phyloP scores from a whole-genome alignment of 2,888 invertebrate species.

The Gastracanthus pulcherrimus region DNA sequence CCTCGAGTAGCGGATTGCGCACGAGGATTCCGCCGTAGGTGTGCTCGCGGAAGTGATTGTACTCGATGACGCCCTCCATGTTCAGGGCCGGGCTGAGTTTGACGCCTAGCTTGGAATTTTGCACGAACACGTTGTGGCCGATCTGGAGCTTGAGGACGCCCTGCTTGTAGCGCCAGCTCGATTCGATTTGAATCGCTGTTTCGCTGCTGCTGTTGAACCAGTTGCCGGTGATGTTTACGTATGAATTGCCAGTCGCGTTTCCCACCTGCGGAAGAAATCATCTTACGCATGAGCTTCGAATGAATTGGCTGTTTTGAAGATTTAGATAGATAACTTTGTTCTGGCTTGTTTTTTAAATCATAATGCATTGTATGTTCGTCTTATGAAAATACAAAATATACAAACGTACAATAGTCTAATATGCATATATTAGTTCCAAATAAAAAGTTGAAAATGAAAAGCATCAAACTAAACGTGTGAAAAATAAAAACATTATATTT shows the following conservation, averaged over 20 bases:
- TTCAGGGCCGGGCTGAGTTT: conserved; percentile 91
- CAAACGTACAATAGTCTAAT: no score
- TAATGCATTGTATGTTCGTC: not conserved
- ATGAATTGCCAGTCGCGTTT: conserved; percentile 92
- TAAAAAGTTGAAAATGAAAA: no score
- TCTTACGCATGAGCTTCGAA: no score
- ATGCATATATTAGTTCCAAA: no score
- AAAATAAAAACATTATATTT: no score
- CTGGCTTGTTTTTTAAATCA: no score
- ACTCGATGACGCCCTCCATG: conserved; percentile 87
- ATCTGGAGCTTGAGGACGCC: conserved; percentile 84
- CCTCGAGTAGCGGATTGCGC: conserved; percentile 88
- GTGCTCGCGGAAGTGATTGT: conserved; percentile 92
- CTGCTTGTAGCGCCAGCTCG: conserved; percentile 86
- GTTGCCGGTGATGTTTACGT: conserved; percentile 96
- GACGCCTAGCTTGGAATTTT: conserved; percentile 86
- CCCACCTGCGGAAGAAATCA: conserved; percentile 81
- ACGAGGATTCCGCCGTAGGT: conserved; percentile 90
- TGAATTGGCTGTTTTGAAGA: no score
- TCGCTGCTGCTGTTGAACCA: conserved; percentile 89
- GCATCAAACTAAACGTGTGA: no score
- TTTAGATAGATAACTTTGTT: no score
- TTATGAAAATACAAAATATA: no score
- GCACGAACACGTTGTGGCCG: conserved; percentile 91
- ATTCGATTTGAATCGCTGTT: conserved; percentile 91